Percentiles rank a stretch among this genome's conserved stretches.
Conservation (phyloP, 2,888 invertebrate species). For the Zygaena filipendulae region DNA sequence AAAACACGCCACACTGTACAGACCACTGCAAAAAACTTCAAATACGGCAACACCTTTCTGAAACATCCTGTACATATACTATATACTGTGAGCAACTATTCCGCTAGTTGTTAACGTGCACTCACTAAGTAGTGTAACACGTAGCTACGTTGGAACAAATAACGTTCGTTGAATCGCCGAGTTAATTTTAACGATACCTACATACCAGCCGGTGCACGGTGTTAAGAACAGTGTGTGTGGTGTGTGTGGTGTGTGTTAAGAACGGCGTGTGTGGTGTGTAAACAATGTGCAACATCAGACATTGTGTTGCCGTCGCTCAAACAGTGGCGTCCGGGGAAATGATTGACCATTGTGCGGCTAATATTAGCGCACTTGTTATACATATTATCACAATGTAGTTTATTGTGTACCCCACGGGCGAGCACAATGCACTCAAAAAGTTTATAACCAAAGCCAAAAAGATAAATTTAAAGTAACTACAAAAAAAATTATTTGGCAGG, state of each 20-base stretch:
- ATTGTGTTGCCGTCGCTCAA: slow-evolving; percentile 37
- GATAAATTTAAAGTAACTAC: too few species aligned
- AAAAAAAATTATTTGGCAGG: too few species aligned
- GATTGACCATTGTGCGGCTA: slow-evolving; percentile 24
- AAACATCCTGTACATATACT: too few species aligned
- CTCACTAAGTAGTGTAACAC: slow-evolving; percentile 28
- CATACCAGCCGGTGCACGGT: too few species aligned
- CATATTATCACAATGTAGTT: too few species aligned
- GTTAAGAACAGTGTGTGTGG: slow-evolving; percentile 17
- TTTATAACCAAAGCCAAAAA: too few species aligned
- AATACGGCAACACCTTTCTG: too few species aligned
- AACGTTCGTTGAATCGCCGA: slow-evolving; percentile 32
- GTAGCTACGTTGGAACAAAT: slow-evolving; percentile 27
- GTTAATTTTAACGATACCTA: slow-evolving; percentile 43
- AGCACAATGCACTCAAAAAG: too few species aligned
- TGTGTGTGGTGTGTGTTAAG: slow-evolving; percentile 20
- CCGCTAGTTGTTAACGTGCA: slow-evolving; percentile 20
- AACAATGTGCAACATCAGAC: slow-evolving; percentile 33
- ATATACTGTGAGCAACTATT: too few species aligned
- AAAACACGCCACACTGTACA: too few species aligned
- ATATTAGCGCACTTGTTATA: slow-evolving; percentile 14
- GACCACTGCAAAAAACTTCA: too few species aligned
- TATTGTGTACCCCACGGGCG: too few species aligned
- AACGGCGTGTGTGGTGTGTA: slow-evolving; percentile 27
- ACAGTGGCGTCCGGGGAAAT: slow-evolving; percentile 36